Percentiles rank a stretch among this genome's conserved stretches.
Conservation (phyloP, 2,113 vertebrate species). For the Peromyscus californicus region DNA sequence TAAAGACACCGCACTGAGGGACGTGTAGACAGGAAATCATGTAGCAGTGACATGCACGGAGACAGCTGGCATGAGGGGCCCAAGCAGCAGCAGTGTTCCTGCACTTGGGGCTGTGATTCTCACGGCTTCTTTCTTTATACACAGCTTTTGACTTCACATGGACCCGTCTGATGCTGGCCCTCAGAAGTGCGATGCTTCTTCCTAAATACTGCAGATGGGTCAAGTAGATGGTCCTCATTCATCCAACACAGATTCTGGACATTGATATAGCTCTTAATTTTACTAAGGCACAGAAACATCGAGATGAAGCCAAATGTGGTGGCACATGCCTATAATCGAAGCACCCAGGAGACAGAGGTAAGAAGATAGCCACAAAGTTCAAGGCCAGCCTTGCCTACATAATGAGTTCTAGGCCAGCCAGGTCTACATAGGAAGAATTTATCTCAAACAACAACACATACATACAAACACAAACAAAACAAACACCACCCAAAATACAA, state of each 20-base stretch:
- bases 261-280: slow-evolving; percentile 50
- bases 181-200: background rate
- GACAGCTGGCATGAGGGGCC: background rate
- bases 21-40: background rate
- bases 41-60: background rate
- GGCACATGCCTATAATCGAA: background rate
- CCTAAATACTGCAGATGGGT: slow-evolving; percentile 4
- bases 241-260: background rate
- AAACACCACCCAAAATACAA: background rate
- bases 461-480: background rate
- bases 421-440: background rate
- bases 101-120: background rate
- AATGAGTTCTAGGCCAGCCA: background rate
- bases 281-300: slow-evolving; percentile 35
- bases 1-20: background rate
- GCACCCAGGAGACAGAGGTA: background rate
- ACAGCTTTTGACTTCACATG: slow-evolving; percentile 18
- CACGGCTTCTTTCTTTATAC: background rate
- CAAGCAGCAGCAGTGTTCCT: background rate
- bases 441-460: background rate
- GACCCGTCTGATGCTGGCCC: background rate
- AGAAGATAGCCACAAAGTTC: background rate
- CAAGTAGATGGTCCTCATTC: slow-evolving; percentile 20
- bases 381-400: background rate
- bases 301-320: background rate